phyloP scores from a whole-genome alignment of 2,113 vertebrate genomes.

The Vidua macroura region DNA sequence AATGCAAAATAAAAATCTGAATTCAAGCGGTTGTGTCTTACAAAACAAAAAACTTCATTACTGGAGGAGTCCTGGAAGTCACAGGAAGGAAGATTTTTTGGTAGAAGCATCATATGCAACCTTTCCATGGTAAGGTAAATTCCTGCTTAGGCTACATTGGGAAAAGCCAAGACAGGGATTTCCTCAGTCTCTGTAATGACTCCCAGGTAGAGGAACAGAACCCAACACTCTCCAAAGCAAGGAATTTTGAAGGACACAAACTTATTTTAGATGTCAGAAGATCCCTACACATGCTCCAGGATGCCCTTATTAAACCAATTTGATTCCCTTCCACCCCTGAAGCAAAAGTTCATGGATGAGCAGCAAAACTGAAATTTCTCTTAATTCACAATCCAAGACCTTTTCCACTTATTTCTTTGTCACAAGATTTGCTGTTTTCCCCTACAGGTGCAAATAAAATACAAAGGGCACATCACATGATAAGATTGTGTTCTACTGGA shows the following conservation, averaged over 20 bases:
- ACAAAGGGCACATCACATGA: not conserved
- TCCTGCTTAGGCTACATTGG: not conserved
- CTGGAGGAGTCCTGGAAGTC: not conserved
- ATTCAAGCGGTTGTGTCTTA: not conserved
- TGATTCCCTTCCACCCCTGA: not conserved
- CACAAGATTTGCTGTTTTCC: not conserved
- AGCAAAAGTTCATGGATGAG: not conserved
- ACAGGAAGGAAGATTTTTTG: not conserved
- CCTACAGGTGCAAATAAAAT: not conserved
- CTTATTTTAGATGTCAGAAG: not conserved
- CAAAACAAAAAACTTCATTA: not conserved
- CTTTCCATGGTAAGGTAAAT: not conserved
- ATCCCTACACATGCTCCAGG: not conserved
- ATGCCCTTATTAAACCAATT: not conserved
- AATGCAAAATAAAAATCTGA: not conserved
- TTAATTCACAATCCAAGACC: no score
- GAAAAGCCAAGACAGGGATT: not conserved
- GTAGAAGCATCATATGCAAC: not conserved
- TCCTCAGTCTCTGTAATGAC: accelerated
- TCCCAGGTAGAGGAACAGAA: not conserved
- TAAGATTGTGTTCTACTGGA: not conserved
- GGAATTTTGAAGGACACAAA: not conserved
- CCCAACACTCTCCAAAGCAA: not conserved
- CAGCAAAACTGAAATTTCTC: not conserved
- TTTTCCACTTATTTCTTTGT: not conserved